These are phyloP conservation scores for Neosalanx taihuensis DNA, from an alignment of 2,797 vertebrate genomes.

Conservation along the genomic window DNA sequence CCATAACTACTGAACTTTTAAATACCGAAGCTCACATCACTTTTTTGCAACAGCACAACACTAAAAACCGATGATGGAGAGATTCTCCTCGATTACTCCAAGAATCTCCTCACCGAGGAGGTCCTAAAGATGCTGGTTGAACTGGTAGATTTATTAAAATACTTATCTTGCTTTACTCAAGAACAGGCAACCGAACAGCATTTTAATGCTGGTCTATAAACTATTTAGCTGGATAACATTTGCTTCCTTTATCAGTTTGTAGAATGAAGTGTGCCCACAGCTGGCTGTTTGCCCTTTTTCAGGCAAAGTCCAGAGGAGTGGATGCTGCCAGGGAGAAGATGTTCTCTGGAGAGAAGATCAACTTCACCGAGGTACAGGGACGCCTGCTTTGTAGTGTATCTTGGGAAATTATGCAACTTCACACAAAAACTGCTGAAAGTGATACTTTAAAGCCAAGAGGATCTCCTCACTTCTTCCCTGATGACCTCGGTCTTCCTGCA, in stretches of 20 bases:
- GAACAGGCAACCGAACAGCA: too few relatives aligned
- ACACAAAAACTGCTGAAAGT: too few relatives aligned
- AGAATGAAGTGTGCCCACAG: not conserved
- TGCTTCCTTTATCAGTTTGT: not conserved
- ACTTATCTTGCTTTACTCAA: not conserved
- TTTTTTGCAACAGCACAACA: conserved; percentile 67
- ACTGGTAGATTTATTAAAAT: conserved; percentile 66
- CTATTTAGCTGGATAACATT: not conserved
- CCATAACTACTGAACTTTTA: not conserved
- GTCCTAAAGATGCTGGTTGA: conserved; percentile 82
- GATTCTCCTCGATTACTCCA: conserved; percentile 88
- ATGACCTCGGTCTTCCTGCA: not conserved
- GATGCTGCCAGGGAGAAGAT: conserved; percentile 85
- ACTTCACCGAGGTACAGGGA: conserved; percentile 88
- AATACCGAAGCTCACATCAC: not conserved
- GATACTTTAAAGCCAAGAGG: too few relatives aligned
- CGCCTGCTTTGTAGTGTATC: not conserved
- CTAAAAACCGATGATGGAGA: conserved; percentile 81
- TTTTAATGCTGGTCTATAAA: too few relatives aligned
- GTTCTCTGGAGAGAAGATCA: conserved; percentile 94
- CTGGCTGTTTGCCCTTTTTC: not conserved
- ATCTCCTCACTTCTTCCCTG: not conserved
- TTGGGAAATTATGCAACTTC: too few relatives aligned
- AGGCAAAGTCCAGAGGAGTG: conserved; percentile 90
- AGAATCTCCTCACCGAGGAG: conserved; percentile 87